Evolutionary conservation across 2,113 vertebrate species (phyloP).

Genomic region (Amphiprion ocellaris): DNA sequence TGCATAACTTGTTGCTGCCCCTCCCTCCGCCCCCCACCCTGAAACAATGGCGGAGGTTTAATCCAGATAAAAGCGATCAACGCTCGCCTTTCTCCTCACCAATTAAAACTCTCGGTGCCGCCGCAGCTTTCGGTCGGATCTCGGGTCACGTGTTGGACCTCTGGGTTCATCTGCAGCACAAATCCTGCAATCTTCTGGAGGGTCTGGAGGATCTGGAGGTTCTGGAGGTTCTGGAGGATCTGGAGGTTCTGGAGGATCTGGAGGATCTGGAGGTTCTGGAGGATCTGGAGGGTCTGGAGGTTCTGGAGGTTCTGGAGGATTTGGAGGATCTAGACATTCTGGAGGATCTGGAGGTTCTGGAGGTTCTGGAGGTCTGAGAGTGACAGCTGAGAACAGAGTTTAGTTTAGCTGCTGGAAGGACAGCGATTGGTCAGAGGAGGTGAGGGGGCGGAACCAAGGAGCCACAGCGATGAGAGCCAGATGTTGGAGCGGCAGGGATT

Average conservation of each 20-base stretch:
- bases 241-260: no score
- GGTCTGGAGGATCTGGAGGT: no score
- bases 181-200: no score
- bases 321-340: no score
- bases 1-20: slow-evolving; percentile 95
- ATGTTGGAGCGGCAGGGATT: slow-evolving; percentile 70
- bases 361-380: slow-evolving; percentile 31
- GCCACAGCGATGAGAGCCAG: slow-evolving; percentile 52
- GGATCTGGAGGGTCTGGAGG: slow-evolving; percentile 1
- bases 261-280: no score
- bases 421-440: no score
- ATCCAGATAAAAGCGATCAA: slow-evolving; percentile 85
- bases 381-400: slow-evolving; percentile 2
- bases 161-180: no score
- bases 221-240: no score
- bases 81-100: slow-evolving; percentile 61
- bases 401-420: slow-evolving; percentile 27
- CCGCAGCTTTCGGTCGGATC: slow-evolving; percentile 5
- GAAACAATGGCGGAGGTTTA: slow-evolving; percentile 91
- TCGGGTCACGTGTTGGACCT: not conserved
- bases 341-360: no score
- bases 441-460: not conserved
- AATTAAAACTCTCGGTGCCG: slow-evolving; percentile 62
- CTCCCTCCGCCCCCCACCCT: slow-evolving; percentile 55
- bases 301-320: not conserved